phyloP scores from a whole-genome alignment of 2,888 invertebrate genomes.

The Aquatica leii region DNA sequence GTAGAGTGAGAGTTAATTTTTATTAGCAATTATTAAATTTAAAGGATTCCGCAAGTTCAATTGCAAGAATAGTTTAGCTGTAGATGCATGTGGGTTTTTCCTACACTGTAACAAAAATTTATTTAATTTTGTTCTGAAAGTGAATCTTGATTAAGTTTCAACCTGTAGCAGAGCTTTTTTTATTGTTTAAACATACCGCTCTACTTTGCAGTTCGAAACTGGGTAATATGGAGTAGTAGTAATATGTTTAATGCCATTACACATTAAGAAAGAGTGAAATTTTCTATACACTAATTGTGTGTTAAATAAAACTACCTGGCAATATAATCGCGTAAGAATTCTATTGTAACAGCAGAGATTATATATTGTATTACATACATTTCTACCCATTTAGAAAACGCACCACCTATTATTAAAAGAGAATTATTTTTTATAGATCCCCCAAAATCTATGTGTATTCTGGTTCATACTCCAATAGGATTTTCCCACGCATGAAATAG shows the following conservation, averaged over 20 bases:
- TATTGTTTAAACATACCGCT: neutral
- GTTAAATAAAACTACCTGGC: neutral
- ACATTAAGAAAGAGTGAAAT: neutral
- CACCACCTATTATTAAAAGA: too few species aligned
- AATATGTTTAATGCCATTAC: too few species aligned
- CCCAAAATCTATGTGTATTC: too few species aligned
- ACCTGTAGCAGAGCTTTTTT: neutral
- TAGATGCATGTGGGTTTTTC: slow-evolving; percentile 16
- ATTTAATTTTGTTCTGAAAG: neutral
- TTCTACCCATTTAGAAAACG: too few species aligned
- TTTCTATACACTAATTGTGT: neutral
- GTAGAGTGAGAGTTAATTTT: too few species aligned
- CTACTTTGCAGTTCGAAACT: neutral
- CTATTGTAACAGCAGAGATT: neutral
- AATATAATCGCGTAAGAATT: neutral
- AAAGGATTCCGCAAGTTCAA: slow-evolving; percentile 17
- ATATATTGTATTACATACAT: neutral
- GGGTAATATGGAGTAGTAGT: slow-evolving; percentile 3
- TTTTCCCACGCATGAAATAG: too few species aligned
- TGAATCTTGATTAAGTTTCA: neutral
- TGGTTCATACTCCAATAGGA: too few species aligned
- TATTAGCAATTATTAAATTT: neutral
- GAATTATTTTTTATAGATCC: too few species aligned
- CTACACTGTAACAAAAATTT: neutral
- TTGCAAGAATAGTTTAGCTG: slow-evolving; percentile 32